Evolutionary conservation across 2,113 vertebrate genomes (phyloP).

Genomic region (Desmodus rotundus): DNA sequence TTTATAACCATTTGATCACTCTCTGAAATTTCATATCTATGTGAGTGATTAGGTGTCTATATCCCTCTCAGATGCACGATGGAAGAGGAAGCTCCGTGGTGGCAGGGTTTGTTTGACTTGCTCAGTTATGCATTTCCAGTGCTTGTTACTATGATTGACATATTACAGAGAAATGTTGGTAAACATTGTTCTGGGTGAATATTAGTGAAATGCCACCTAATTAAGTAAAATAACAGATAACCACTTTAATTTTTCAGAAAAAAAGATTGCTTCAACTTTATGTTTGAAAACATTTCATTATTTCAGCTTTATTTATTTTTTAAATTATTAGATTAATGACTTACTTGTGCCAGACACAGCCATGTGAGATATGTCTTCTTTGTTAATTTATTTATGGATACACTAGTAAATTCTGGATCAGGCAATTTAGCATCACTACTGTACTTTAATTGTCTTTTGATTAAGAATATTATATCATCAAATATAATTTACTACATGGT

Average conservation of each 20-base stretch:
- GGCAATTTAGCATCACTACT: background rate
- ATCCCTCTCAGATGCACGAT: background rate
- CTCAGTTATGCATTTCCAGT: background rate
- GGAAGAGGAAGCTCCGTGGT: background rate
- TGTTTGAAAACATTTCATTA: background rate
- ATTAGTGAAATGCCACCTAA: background rate
- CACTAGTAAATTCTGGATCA: background rate
- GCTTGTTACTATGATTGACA: background rate
- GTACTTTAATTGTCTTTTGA: background rate
- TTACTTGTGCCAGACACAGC: background rate
- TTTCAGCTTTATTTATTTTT: background rate
- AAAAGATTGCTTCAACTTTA: background rate
- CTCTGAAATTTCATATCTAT: background rate
- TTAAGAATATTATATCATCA: background rate
- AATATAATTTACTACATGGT: background rate
- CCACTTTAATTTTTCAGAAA: background rate
- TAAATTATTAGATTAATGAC: background rate
- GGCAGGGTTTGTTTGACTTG: background rate
- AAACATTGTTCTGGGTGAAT: background rate
- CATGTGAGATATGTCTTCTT: background rate
- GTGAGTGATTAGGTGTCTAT: background rate
- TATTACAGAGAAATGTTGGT: background rate
- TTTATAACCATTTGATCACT: background rate
- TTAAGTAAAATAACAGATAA: background rate
- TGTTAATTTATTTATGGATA: background rate